Base-by-base conservation (phyloP, 2,797 vertebrate species). In the Pseudomugil tenellus region DNA sequence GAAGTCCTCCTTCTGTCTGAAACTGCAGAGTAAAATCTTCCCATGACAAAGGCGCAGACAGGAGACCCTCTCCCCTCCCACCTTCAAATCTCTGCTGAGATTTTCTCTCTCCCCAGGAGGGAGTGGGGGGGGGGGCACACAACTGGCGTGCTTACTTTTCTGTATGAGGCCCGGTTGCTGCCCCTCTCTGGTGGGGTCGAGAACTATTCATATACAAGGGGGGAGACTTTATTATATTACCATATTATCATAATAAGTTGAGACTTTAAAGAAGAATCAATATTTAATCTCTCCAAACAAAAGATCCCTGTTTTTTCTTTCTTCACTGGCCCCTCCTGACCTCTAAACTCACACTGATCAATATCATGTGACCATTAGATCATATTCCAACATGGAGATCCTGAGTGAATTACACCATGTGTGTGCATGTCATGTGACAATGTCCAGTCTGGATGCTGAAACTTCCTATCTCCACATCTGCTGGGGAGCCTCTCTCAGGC, bases 1-100 rank as follows among this genome's bases (percentile, higher is more conserved):
- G 51, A 61, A 53, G 57, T 65, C 60, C 65, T 72, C 61, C 58
- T 29, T 60, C 54, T 35, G 51, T 52, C n/a, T 67, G 52, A 67
- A 73, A 35, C 60, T 70, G 74, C 55, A 60, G 68, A 87, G 76
- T 25, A 62, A 81, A 84, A 72, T 84, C 89, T 88, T 88, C 78
- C 68, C 86, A 91, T 92, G 91, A 94, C 90, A 94, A 93, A 92
- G 85, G 74, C 83, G 69, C 78, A 86, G 85, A 89, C 70, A 79
- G 79, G 77, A 86, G 84, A 85, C 84, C 81, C 83, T 81, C 74
- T 73, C 70, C 77, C 70, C 77, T 81, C 84, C 89, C 76, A 84
- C 84, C 84, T 81, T 73, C 84, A 80, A 74, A 31, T 31, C 71
- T 75, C 75, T 68, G 62, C 77, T 49, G 73, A 77, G 73, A 77